These are phyloP conservation scores for Sesia bembeciformis DNA, from an alignment of 2,888 invertebrate species.

Conservation along the genomic window DNA sequence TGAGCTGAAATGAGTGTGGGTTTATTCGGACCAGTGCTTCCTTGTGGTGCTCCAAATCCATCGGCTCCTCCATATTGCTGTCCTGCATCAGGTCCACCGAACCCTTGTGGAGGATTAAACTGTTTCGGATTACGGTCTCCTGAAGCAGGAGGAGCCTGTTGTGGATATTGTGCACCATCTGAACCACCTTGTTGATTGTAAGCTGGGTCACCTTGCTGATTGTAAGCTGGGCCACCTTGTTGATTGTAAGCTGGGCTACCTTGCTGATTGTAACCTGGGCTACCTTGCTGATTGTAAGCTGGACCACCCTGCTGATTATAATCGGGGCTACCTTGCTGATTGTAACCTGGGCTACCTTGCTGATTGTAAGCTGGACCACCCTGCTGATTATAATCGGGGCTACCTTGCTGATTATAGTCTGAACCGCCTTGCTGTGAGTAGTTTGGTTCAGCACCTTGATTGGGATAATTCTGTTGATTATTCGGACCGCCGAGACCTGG, in stretches of 20 bases:
- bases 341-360: conserved; percentile 5
- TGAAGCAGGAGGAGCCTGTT: conserved; percentile 6
- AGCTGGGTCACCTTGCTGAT: conserved; percentile 5
- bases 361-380: conserved; percentile 1
- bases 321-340: conserved; percentile 4
- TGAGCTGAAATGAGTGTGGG: conserved; percentile 52
- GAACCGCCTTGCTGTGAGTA: conserved; percentile 2
- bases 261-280: conserved; percentile 1
- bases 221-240: conserved; percentile 5
- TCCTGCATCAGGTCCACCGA: conserved; percentile 1
- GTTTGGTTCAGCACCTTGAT: conserved; percentile 1
- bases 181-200: conserved; percentile 4
- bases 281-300: conserved; percentile 11
- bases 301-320: conserved; percentile 2
- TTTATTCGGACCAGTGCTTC: conserved; percentile 18
- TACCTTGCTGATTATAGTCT: conserved; percentile 5
- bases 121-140: conserved; percentile 28
- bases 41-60: conserved; percentile 2
- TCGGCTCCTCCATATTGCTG: conserved; percentile 4
- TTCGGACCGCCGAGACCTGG: conserved; percentile 2
- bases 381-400: conserved; percentile 5
- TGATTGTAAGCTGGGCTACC: conserved; percentile 6
- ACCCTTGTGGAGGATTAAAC: conserved; percentile 9
- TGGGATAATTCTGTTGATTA: conserved; percentile 5
- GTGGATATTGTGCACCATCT: conserved; percentile 4